These are phyloP conservation scores for Hypercompe scribonia DNA, from an alignment of 2,888 invertebrate genomes.

Conservation along the genomic window DNA sequence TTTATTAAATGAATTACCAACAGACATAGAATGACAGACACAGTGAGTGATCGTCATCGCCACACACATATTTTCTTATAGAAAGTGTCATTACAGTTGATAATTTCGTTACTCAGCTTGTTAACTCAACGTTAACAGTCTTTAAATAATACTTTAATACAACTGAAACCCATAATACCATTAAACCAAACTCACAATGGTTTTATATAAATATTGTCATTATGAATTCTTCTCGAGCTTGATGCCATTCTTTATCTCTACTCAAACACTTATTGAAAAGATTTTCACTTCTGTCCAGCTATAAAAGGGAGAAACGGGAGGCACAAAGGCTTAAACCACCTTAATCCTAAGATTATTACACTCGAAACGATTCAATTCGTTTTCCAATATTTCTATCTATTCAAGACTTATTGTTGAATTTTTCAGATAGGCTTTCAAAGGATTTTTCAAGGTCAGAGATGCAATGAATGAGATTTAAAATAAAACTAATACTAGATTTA, in stretches of 20 bases:
- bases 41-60: no score
- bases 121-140: no score
- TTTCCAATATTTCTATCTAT: conserved; percentile 51
- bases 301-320: conserved; percentile 19
- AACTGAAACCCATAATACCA: no score
- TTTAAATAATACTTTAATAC: no score
- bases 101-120: no score
- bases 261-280: conserved; percentile 15
- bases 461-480: background rate
- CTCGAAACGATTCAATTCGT: conserved; percentile 46
- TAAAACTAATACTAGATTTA: background rate
- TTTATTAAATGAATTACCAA: no score
- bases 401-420: conserved; percentile 45
- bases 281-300: conserved; percentile 17
- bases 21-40: no score
- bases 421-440: conserved; percentile 24
- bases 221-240: background rate
- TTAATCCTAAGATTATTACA: conserved; percentile 56
- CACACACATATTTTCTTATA: no score
- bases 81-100: no score
- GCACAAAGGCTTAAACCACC: conserved; percentile 29
- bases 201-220: background rate
- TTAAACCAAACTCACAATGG: no score
- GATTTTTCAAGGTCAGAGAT: conserved; percentile 19
- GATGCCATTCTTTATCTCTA: background rate